phyloP scores from a whole-genome alignment of 1,140 invertebrate species.

The Odontomachus brunneus region DNA sequence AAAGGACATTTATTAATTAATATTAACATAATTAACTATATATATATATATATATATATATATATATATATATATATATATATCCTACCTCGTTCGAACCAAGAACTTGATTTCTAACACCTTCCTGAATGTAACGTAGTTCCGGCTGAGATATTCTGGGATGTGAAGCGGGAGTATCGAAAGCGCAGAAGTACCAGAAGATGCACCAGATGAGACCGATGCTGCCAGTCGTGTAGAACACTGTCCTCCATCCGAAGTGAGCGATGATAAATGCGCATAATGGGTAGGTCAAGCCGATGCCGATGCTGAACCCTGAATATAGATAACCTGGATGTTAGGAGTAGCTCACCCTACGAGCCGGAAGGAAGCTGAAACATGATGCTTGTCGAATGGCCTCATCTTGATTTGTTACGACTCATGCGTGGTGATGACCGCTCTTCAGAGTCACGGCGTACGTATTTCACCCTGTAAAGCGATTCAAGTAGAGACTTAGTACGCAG shows the following conservation, averaged over 20 bases:
- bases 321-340: conserved; percentile 84
- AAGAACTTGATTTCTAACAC: conserved; percentile 85
- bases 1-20: too few relatives aligned
- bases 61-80: too few relatives aligned
- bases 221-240: conserved; percentile 91
- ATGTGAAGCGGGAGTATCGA: conserved; percentile 90
- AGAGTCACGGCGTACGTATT: conserved; percentile 64
- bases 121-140: conserved; percentile 89
- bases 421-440: conserved; percentile 71
- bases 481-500: conserved; percentile 83
- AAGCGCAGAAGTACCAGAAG: conserved; percentile 91
- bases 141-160: conserved; percentile 90
- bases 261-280: conserved; percentile 90
- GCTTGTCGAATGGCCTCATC: conserved; percentile 79
- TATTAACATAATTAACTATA: too few relatives aligned
- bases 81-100: conserved; percentile 82
- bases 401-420: conserved; percentile 76
- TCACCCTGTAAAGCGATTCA: conserved; percentile 84
- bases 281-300: conserved; percentile 90
- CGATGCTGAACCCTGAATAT: conserved; percentile 90
- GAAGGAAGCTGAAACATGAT: conserved; percentile 84
- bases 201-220: conserved; percentile 89
- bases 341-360: conserved; percentile 83
- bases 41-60: too few relatives aligned
- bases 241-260: conserved; percentile 88